Evolutionary conservation across 2,797 vertebrate genomes (phyloP).

Genomic region (Hydrophis major): DNA sequence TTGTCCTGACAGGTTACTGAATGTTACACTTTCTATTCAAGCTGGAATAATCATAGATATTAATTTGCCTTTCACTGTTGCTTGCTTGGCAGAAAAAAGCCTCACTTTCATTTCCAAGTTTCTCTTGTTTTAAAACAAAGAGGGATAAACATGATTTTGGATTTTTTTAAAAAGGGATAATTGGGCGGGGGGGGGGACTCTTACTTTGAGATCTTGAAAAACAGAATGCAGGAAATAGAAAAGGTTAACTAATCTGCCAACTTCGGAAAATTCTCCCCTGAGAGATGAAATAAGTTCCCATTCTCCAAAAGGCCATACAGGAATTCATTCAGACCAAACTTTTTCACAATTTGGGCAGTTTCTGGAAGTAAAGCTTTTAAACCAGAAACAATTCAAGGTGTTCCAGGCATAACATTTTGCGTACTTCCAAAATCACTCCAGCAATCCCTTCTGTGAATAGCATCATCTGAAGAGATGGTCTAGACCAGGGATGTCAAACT

Average conservation of each 20-base stretch:
- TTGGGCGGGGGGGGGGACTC: fast-evolving
- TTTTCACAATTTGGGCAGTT: not conserved
- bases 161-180: not conserved
- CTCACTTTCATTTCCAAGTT: not conserved
- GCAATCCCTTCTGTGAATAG: not conserved
- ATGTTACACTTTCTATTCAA: not conserved
- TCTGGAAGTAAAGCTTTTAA: not conserved
- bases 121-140: not conserved
- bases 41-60: not conserved
- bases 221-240: not conserved
- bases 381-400: not conserved
- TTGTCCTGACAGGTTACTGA: not conserved
- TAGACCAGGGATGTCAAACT: too few species aligned
- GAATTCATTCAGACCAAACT: not conserved
- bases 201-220: not conserved
- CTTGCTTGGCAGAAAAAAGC: not conserved
- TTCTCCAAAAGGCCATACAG: not conserved
- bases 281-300: not conserved
- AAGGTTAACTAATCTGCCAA: not conserved
- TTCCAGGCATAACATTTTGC: not conserved
- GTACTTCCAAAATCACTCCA: not conserved
- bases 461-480: not conserved
- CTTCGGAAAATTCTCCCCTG: not conserved
- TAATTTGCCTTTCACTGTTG: not conserved
- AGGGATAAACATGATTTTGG: not conserved